Evolutionary conservation across 2,888 invertebrate genomes (phyloP).

Genomic region (Coenonympha glycerion): DNA sequence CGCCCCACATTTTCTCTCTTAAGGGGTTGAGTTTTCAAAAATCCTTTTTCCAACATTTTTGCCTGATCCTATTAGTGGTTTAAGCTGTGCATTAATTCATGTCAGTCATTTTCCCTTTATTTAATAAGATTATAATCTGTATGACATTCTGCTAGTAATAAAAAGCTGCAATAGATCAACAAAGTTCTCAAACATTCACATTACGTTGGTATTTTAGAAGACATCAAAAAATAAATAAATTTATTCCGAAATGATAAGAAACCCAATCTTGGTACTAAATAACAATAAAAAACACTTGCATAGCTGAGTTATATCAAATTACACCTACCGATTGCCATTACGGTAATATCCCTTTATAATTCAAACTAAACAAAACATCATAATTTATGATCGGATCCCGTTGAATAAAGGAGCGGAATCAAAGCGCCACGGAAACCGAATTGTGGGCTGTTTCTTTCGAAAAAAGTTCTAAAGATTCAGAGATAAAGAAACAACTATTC

Average conservation of each 20-base stretch:
- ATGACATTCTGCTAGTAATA: not conserved
- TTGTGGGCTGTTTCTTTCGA: constrained; percentile 51
- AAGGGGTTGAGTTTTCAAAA: no score
- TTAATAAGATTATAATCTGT: no score
- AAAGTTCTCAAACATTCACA: no score
- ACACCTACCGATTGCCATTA: constrained; percentile 74
- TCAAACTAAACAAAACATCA: constrained; percentile 70
- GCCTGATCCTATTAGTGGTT: no score
- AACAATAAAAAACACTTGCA: constrained; percentile 58
- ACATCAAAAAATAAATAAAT: constrained; percentile 11
- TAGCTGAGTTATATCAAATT: constrained; percentile 64
- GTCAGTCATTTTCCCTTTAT: no score
- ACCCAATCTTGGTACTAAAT: constrained; percentile 44
- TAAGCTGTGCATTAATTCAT: no score
- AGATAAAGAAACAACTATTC: constrained; percentile 68
- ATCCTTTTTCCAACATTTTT: no score
- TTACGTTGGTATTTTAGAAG: no score
- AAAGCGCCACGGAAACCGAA: constrained; percentile 67
- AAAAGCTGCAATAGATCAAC: not conserved
- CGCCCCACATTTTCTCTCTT: no score
- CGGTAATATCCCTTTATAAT: constrained; percentile 70
- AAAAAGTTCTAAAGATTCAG: constrained; percentile 55
- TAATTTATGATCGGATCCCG: constrained; percentile 69
- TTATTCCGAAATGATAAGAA: constrained; percentile 30
- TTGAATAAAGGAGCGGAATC: constrained; percentile 71